Base-by-base conservation (phyloP, 2,797 vertebrate species). In the Moxostoma hubbsi region DNA sequence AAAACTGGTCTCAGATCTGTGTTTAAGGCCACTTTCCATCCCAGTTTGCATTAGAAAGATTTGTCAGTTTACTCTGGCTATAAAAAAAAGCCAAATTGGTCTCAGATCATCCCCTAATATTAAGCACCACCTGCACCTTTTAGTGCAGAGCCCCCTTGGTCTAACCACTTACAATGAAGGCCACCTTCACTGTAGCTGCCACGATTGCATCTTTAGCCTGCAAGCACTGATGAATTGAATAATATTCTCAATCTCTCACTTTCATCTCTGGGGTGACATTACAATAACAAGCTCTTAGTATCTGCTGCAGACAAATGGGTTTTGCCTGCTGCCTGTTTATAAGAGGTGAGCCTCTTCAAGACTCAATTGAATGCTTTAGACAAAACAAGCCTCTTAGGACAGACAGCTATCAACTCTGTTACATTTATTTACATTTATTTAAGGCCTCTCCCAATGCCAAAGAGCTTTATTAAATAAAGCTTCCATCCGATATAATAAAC, bases 221-320 rank as follows among this genome's bases (percentile, higher is more conserved):
- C 68, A 82, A 71, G 78, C 79, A 78, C 58, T 83, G 76, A 85
- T 81, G 62, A 76, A 81, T 81, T 81, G 67, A 83, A 75, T 79
- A 79, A 81, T 75, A 72, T 80, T 83, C 77, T 53, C 62, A 73
- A 78, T 82, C 50, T 54, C 61, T 76, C 46, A 54, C 77, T 77
- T 82, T 85, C 69, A 81, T 81, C 81, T 79, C 79, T 81, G 12
- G 78, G 67, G 81, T 81, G 57, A 74, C 66, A 78, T 81, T 83
- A 83, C 71, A 83, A 75, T 80, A 85, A 83, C 66, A 85, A 82
- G 74, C 81, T 75, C 55, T 81, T 63, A 82, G 83, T 13, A 51
- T 80, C 86, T 75, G 47, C 66, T 58, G 86, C 86, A 87, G 81
- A 80, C 77, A 71, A 88, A 71, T 75, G 81, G 67, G 77, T 75